A percentile compares a stretch with the other conserved stretches of the same genome.
These are phyloP conservation scores for Armadillidium nasatum DNA, from an alignment of 1,140 invertebrate species.

Conservation along the genomic window DNA sequence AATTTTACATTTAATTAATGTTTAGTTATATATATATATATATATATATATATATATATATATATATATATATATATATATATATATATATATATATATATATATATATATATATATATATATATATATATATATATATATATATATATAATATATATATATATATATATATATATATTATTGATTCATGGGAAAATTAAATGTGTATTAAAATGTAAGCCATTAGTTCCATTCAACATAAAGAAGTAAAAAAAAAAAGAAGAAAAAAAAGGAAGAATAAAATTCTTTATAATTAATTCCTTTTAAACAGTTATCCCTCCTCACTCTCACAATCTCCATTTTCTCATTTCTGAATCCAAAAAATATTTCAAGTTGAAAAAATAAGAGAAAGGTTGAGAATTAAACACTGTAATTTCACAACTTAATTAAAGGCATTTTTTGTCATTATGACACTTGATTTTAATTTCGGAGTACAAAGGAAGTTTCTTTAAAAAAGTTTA, in stretches of 20 bases:
- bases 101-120: too few species aligned
- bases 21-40: too few species aligned
- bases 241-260: constrained; percentile 24
- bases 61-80: too few species aligned
- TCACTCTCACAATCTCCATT: constrained; percentile 13
- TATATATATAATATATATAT: too few species aligned
- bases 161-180: too few species aligned
- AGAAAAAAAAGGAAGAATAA: too few species aligned
- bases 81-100: too few species aligned
- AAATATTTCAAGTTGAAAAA: neutral
- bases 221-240: constrained; percentile 20
- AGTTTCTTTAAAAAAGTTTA: constrained; percentile 33
- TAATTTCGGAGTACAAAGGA: constrained; percentile 40
- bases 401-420: constrained; percentile 42
- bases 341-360: constrained; percentile 4
- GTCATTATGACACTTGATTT: constrained; percentile 43
- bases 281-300: neutral
- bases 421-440: constrained; percentile 41
- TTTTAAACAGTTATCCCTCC: constrained; percentile 7
- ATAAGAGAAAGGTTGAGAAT: constrained; percentile 37
- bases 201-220: neutral
- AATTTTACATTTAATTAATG: too few species aligned
- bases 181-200: too few species aligned
- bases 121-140: too few species aligned
- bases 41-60: too few species aligned